phyloP scores from a whole-genome alignment of 2,888 invertebrate species.

The Catonia carolina region DNA sequence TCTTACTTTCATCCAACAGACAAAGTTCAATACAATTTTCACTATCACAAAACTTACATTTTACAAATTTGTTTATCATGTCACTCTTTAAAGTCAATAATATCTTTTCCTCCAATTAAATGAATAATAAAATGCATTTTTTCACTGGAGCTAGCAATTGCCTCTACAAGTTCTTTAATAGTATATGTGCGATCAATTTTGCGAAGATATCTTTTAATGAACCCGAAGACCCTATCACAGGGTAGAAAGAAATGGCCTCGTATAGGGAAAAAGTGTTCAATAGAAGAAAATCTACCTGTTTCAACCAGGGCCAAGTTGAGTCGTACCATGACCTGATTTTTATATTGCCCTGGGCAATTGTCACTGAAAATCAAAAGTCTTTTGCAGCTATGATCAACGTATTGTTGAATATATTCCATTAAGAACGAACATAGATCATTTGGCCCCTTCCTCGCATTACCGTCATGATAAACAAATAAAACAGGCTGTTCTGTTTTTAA shows the following conservation, averaged over 20 bases:
- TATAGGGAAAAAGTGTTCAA: conserved; percentile 8
- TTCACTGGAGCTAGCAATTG: conserved; percentile 13
- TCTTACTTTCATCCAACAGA: no score
- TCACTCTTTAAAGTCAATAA: no score
- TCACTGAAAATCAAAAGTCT: conserved; percentile 27
- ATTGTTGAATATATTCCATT: background rate
- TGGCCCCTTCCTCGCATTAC: background rate
- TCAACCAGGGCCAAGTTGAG: conserved; percentile 15
- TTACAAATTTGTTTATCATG: no score
- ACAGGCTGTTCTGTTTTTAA: conserved; percentile 1
- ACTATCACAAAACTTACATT: no score
- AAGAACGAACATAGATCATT: no score
- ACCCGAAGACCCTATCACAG: no score
- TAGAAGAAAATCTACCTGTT: conserved; percentile 18
- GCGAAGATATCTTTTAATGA: conserved; percentile 12
- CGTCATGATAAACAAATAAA: background rate
- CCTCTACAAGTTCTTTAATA: background rate
- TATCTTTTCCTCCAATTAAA: no score
- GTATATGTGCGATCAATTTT: conserved; percentile 14
- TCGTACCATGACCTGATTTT: conserved; percentile 24
- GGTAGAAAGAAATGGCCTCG: conserved; percentile 18
- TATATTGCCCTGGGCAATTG: conserved; percentile 28
- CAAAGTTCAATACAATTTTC: no score
- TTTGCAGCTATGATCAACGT: conserved; percentile 16
- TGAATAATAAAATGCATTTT: no score